A percentile compares a stretch with the other conserved stretches of the same genome.
These are phyloP conservation scores for Scaptodrosophila lebanonensis DNA, from an alignment of 1,140 invertebrate species.

Conservation along the genomic window DNA sequence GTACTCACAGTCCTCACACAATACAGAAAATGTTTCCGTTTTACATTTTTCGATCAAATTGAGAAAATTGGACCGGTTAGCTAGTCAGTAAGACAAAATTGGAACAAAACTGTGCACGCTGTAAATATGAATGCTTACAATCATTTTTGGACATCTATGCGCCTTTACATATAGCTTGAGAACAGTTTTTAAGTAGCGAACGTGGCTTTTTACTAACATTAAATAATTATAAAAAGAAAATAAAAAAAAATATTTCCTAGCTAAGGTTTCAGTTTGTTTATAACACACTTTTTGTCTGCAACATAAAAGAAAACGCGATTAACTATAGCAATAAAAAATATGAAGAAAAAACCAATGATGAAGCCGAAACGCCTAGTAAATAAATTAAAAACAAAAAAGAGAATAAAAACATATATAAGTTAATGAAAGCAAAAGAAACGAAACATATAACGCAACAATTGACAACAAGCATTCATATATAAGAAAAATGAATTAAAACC, in stretches of 20 bases:
- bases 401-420: slow-evolving; percentile 26
- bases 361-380: not conserved
- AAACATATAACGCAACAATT: slow-evolving; percentile 57
- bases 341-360: too few relatives aligned
- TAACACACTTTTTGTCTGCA: too few relatives aligned
- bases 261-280: slow-evolving; percentile 62
- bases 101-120: slow-evolving; percentile 38
- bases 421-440: slow-evolving; percentile 57
- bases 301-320: too few relatives aligned
- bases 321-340: not conserved
- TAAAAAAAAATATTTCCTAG: slow-evolving; percentile 51
- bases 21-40: slow-evolving; percentile 2
- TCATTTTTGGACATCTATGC: slow-evolving; percentile 45
- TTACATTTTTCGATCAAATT: slow-evolving; percentile 42
- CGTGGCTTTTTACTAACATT: not conserved
- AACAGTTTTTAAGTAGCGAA: slow-evolving; percentile 2
- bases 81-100: too few relatives aligned
- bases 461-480: slow-evolving; percentile 61
- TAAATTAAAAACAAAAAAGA: slow-evolving; percentile 32
- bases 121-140: slow-evolving; percentile 56
- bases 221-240: not conserved
- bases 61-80: too few relatives aligned
- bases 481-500: slow-evolving; percentile 63
- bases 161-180: slow-evolving; percentile 12
- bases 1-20: too few relatives aligned